A percentile compares a stretch with the other conserved stretches of the same genome.
phyloP scores from a whole-genome alignment of 2,888 invertebrate species.

The Drosophila histrio region DNA sequence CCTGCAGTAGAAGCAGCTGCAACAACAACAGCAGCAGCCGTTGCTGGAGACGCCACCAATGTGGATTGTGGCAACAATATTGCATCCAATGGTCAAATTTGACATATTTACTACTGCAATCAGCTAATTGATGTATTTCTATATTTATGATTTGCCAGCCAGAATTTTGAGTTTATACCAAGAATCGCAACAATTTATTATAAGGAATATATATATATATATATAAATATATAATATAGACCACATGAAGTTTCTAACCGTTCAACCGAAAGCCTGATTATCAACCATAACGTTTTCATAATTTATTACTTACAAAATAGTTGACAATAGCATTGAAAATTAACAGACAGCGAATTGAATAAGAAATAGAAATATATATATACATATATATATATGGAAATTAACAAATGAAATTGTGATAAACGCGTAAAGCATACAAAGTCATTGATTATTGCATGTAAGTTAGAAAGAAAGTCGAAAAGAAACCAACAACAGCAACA shows the following conservation, averaged over 20 bases:
- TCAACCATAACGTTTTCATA: constrained; percentile 49
- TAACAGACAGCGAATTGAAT: constrained; percentile 41
- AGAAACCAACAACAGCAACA: background rate
- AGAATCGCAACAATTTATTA: constrained; percentile 11
- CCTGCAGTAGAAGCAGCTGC: constrained; percentile 29
- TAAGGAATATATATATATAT: constrained; percentile 15
- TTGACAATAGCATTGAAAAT: constrained; percentile 56
- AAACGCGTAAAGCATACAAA: constrained; percentile 66
- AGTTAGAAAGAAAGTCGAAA: constrained; percentile 51
- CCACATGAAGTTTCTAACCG: constrained; percentile 47
- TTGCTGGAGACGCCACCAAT: constrained; percentile 5
- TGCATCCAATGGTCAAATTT: constrained; percentile 46
- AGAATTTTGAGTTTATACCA: constrained; percentile 31
- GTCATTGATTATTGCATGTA: constrained; percentile 69
- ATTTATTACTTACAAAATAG: constrained; percentile 61
- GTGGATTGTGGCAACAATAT: constrained; percentile 7
- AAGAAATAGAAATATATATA: constrained; percentile 21
- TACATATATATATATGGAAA: constrained; percentile 44
- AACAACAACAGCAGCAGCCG: constrained; percentile 2
- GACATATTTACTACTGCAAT: constrained; percentile 52
- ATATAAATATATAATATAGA: constrained; percentile 26
- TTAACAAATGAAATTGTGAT: constrained; percentile 73
- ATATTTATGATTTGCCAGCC: constrained; percentile 49
- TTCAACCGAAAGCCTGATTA: constrained; percentile 68
- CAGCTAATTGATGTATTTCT: constrained; percentile 39